Base-by-base conservation (phyloP, 2,888 invertebrate species). In the Dryadula phaetusa region DNA sequence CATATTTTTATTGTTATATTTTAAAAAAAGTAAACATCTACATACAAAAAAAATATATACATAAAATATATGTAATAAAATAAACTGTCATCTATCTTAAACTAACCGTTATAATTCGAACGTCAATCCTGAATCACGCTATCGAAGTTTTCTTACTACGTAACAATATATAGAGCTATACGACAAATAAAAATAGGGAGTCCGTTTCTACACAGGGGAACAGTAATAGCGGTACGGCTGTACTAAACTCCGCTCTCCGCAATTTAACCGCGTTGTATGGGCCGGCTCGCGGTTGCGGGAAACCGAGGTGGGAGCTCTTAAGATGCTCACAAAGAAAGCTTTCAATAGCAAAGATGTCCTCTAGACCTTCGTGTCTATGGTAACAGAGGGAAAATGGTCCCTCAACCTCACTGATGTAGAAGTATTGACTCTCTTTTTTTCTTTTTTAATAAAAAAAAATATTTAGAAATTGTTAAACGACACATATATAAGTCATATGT, bases 131-230 rank as follows among this genome's bases (percentile, higher is more conserved):
- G 62, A 64, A 79, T 78, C 82, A 74, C 83, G 79, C 73, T 76
- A 71, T 66, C 49, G 67, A 75, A 71, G 62, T 81, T 80, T 78
- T 77, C 54, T 12, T 8, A 32, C 2, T 16, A 1, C 32, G 46
- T 73, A 8, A n/a, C 71, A 46, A 74, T 78, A 77, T 72, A 78
- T 78, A 78, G 56, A 66, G 37, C 5, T n/a, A 42, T 18, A 56
- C 16, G 18, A 8, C 1, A 0, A 0, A 0, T 2, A 0, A 0
- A 0, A 0, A 0, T 20, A 75, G 82, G 79, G 81, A 80, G 82
- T 82, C 82, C 82, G 80, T 82, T 79, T 82, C 83, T 84, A 82
- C 81, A 77, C 81, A 82, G 82, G 71, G 46, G 70, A 40, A 53
- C 75, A 79, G 83, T 80, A 65, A 69, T 60, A 49, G 77, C 74